A percentile compares a stretch with the other conserved stretches of the same genome.
These are phyloP conservation scores for Erinaceus europaeus DNA, from an alignment of 2,113 vertebrate genomes.

Conservation along the genomic window DNA sequence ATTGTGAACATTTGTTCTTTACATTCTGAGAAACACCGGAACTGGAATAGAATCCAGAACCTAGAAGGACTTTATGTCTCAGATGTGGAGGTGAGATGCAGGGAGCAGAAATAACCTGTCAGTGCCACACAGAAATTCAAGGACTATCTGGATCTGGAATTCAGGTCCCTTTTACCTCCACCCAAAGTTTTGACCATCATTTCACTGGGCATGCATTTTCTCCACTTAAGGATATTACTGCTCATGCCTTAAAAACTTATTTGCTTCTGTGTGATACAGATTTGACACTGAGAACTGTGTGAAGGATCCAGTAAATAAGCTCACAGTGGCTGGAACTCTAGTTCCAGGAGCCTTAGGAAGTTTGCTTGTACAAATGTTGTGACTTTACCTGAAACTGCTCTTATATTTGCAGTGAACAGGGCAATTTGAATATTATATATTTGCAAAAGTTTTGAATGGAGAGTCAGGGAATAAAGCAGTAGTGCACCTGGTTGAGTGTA, in stretches of 20 bases:
- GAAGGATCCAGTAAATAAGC: slow-evolving; percentile 72
- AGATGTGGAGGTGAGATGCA: neutral
- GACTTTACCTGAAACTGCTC: neutral
- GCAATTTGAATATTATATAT: neutral
- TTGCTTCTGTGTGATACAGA: neutral
- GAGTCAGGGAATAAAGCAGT: no score
- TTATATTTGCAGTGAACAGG: neutral
- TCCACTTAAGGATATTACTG: neutral
- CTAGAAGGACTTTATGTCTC: neutral
- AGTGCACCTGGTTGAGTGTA: no score
- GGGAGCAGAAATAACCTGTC: neutral
- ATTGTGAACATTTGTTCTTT: neutral
- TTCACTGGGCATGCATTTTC: neutral
- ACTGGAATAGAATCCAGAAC: neutral
- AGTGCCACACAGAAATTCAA: neutral
- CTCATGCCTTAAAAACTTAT: neutral
- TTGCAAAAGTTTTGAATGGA: neutral
- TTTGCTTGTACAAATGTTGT: neutral
- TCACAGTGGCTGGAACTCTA: slow-evolving; percentile 35
- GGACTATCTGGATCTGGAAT: neutral
- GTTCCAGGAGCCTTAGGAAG: neutral
- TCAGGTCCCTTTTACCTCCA: neutral
- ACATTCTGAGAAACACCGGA: neutral
- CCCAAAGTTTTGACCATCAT: neutral
- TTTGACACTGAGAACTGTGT: neutral